Percentiles rank a stretch among this genome's conserved stretches.
Conservation (phyloP, 2,113 vertebrate genomes). For the Dipodomys ordii region DNA sequence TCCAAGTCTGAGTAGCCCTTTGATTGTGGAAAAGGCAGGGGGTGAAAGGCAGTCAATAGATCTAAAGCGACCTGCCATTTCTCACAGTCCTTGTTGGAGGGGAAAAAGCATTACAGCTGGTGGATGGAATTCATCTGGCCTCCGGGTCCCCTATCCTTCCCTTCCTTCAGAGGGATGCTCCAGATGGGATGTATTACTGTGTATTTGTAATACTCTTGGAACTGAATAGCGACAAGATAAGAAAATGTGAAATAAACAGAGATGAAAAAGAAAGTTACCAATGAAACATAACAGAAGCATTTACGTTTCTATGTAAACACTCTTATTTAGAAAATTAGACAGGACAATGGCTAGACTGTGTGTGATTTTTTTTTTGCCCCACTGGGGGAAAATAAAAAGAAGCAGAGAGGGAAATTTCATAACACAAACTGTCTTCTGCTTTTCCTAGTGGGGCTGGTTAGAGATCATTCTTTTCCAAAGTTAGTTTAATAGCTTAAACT, state of each 20-base stretch:
- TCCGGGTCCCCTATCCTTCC: background rate
- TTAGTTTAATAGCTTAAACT: background rate
- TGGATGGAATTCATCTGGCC: constrained; percentile 33
- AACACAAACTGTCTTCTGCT: background rate
- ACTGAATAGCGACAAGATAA: constrained; percentile 53
- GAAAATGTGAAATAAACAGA: constrained; percentile 70
- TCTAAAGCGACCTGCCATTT: background rate
- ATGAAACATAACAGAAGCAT: constrained; percentile 34
- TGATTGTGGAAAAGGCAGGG: background rate
- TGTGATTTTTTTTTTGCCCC: background rate
- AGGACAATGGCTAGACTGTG: background rate
- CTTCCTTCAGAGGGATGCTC: constrained; percentile 11
- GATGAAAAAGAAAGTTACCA: constrained; percentile 51
- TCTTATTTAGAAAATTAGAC: background rate
- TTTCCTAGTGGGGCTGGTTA: background rate
- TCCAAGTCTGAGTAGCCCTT: background rate
- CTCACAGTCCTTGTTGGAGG: background rate
- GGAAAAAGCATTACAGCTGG: background rate
- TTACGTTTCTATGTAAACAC: constrained; percentile 33
- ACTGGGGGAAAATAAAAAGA: background rate
- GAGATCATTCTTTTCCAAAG: background rate
- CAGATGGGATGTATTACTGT: constrained; percentile 71
- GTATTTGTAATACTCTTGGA: constrained; percentile 61
- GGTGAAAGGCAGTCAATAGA: background rate
- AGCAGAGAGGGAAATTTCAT: background rate